Conservation (phyloP, 1,140 invertebrate genomes). For the Eupristina koningsbergeri region DNA sequence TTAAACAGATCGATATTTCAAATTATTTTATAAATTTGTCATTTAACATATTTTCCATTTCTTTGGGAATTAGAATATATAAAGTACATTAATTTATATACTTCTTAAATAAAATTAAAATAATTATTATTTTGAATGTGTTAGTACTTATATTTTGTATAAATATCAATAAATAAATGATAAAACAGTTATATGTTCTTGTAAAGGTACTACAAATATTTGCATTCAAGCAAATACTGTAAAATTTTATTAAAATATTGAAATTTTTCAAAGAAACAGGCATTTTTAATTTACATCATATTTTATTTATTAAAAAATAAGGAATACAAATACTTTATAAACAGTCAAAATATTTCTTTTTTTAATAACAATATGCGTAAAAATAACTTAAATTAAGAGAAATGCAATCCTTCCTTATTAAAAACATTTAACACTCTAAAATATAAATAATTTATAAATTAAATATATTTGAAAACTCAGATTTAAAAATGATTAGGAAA, state of each 20-base stretch:
- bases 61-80: constrained; percentile 38
- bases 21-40: constrained; percentile 18
- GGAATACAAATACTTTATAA: constrained; percentile 34
- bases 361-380: constrained; percentile 14
- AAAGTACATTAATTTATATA: constrained; percentile 41
- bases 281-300: constrained; percentile 38
- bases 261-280: neutral
- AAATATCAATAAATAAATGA: constrained; percentile 45
- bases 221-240: constrained; percentile 11
- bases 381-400: constrained; percentile 75
- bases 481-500: constrained; percentile 17
- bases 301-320: constrained; percentile 40
- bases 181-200: constrained; percentile 18
- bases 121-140: constrained; percentile 45
- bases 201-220: constrained; percentile 3
- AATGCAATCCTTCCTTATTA: constrained; percentile 92
- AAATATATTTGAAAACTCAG: neutral
- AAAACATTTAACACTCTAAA: constrained; percentile 87
- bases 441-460: constrained; percentile 56
- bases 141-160: constrained; percentile 47
- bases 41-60: constrained; percentile 40
- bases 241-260: neutral
- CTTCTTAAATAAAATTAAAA: constrained; percentile 44
- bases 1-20: neutral
- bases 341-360: constrained; percentile 19